These are phyloP conservation scores for Drosophila mercatorum DNA, from an alignment of 2,888 invertebrate species.

Conservation along the genomic window DNA sequence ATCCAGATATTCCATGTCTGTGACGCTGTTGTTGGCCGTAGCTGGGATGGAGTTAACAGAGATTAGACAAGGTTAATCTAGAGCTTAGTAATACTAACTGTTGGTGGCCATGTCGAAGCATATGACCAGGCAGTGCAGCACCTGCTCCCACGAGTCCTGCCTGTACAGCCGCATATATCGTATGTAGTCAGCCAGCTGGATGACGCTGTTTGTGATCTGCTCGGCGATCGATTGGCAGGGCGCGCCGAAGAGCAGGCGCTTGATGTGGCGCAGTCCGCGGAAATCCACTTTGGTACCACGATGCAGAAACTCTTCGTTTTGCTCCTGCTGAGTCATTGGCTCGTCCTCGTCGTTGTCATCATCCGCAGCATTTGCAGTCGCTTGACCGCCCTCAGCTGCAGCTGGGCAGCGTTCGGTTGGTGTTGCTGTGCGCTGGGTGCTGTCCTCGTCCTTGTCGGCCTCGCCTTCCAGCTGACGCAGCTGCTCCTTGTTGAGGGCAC, in stretches of 20 bases:
- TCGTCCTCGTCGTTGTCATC: slow-evolving; percentile 57
- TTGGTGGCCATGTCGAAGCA: slow-evolving; percentile 91
- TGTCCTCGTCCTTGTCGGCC: slow-evolving; percentile 94
- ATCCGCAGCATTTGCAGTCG: slow-evolving; percentile 1
- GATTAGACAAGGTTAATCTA: not conserved
- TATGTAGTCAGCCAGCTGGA: slow-evolving; percentile 71
- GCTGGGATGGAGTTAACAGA: not conserved
- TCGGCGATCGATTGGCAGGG: slow-evolving; percentile 74
- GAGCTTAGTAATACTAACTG: slow-evolving; percentile 84
- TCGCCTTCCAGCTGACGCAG: slow-evolving; percentile 91
- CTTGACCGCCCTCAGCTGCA: not conserved
- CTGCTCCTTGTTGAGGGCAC: slow-evolving; percentile 89
- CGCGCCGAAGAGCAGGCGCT: slow-evolving; percentile 84
- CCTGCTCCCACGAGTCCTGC: slow-evolving; percentile 76
- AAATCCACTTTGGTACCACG: slow-evolving; percentile 87
- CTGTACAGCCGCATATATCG: slow-evolving; percentile 54
- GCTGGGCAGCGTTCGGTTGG: not conserved
- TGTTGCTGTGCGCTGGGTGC: slow-evolving; percentile 83
- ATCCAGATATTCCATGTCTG: slow-evolving; percentile 92
- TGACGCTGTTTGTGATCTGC: slow-evolving; percentile 76
- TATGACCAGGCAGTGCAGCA: slow-evolving; percentile 87
- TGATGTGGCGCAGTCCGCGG: slow-evolving; percentile 84
- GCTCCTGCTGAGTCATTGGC: slow-evolving; percentile 55
- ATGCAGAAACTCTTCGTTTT: slow-evolving; percentile 34
- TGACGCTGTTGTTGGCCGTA: slow-evolving; percentile 83